A percentile compares a stretch with the other conserved stretches of the same genome.
Evolutionary conservation across 2,797 vertebrate species (phyloP).

Genomic region (Bothrops alternatus): DNA sequence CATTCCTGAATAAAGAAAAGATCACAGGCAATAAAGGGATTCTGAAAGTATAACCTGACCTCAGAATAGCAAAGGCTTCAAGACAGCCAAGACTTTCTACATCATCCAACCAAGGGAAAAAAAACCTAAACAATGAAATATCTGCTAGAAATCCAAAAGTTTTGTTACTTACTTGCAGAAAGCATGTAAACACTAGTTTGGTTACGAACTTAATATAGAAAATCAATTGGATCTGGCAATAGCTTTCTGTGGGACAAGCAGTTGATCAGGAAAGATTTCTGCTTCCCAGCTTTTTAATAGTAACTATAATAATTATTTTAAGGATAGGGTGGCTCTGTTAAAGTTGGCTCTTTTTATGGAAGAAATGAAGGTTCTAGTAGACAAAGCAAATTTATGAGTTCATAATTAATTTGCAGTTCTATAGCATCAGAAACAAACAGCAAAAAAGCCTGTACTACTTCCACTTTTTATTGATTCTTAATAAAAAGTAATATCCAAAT

Average conservation of each 20-base stretch:
- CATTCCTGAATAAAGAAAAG: constrained; percentile 27
- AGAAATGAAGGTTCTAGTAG: neutral
- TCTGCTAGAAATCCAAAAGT: neutral
- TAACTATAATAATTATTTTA: neutral
- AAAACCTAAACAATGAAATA: neutral
- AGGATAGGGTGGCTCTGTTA: neutral
- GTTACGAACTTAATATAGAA: neutral
- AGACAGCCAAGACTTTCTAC: neutral
- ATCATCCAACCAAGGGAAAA: neutral
- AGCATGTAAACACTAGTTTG: neutral
- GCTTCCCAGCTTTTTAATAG: neutral
- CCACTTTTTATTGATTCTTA: neutral
- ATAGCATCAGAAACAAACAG: neutral
- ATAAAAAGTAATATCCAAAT: neutral
- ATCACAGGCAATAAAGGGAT: neutral
- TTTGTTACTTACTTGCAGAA: neutral
- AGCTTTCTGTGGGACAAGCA: neutral
- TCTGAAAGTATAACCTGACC: constrained; percentile 19
- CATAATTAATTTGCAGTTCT: neutral
- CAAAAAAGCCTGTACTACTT: neutral
- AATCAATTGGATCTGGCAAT: neutral
- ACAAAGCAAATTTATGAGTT: neutral
- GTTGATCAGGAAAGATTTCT: neutral
- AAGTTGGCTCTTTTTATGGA: neutral
- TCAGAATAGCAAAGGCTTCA: constrained; percentile 7